phyloP scores from a whole-genome alignment of 2,797 vertebrate genomes.

The Hemibagrus guttatus region DNA sequence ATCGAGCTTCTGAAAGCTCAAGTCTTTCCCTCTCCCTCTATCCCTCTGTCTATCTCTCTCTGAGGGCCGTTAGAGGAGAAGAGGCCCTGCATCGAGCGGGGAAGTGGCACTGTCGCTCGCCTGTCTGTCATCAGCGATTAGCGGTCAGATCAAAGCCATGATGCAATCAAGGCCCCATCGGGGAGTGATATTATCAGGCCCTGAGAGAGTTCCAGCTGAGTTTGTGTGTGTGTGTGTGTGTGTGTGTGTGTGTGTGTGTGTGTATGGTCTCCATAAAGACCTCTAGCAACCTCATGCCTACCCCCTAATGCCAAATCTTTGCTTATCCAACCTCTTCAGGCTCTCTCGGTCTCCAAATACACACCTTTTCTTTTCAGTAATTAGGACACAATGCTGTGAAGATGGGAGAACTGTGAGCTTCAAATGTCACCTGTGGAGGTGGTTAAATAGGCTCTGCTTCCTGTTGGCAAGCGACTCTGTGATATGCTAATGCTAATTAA shows the following conservation, averaged over 20 bases:
- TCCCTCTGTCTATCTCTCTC: slow-evolving; percentile 27
- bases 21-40: slow-evolving; percentile 31
- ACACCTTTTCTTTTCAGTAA: slow-evolving; percentile 63
- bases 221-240: slow-evolving; percentile 30
- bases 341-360: slow-evolving; percentile 42
- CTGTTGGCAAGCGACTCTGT: slow-evolving; percentile 54
- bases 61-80: slow-evolving; percentile 55
- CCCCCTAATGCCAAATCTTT: slow-evolving; percentile 26
- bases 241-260: neutral
- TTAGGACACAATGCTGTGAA: slow-evolving; percentile 64
- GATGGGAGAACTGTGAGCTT: slow-evolving; percentile 49
- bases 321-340: slow-evolving; percentile 27
- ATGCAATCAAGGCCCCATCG: slow-evolving; percentile 72
- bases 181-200: slow-evolving; percentile 68
- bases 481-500: slow-evolving; percentile 58
- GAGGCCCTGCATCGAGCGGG: slow-evolving; percentile 39
- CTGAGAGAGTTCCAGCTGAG: slow-evolving; percentile 50
- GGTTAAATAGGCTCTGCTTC: slow-evolving; percentile 57
- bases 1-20: slow-evolving; percentile 67
- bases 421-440: slow-evolving; percentile 59
- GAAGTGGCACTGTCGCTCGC: slow-evolving; percentile 48
- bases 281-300: slow-evolving; percentile 53
- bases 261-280: slow-evolving; percentile 33
- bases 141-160: slow-evolving; percentile 72
- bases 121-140: slow-evolving; percentile 74